Evolutionary conservation across 2,797 vertebrate species (phyloP).

Genomic region (Jordanella pulchra): DNA sequence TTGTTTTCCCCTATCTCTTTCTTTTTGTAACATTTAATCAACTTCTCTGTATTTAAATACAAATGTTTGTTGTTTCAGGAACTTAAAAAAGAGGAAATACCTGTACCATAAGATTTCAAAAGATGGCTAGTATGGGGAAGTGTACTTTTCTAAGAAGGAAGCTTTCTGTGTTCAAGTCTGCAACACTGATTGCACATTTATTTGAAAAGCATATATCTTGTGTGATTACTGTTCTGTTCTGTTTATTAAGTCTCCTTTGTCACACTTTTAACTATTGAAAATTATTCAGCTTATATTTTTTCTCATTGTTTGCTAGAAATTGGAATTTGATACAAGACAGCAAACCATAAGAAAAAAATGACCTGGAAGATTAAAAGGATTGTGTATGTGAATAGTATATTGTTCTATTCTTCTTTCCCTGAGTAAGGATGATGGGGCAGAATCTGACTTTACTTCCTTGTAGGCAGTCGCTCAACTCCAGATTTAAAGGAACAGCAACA

Average conservation of each 20-base stretch:
- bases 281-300: background rate
- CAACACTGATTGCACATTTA: conserved; percentile 11
- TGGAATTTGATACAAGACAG: background rate
- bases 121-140: conserved; percentile 44
- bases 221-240: background rate
- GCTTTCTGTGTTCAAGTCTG: background rate
- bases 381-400: background rate
- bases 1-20: background rate
- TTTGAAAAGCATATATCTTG: background rate
- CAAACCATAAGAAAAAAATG: background rate
- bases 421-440: conserved; percentile 77
- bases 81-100: conserved; percentile 60
- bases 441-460: conserved; percentile 58
- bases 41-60: background rate
- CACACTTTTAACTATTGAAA: conserved; percentile 1
- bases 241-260: background rate
- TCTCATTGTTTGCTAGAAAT: background rate
- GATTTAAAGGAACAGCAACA: conserved; percentile 68
- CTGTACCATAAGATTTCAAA: conserved; percentile 30
- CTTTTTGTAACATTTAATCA: background rate
- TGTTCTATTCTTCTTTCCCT: conserved; percentile 33
- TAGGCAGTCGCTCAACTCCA: conserved; percentile 53
- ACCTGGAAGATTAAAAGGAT: conserved; percentile 1
- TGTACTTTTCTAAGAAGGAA: conserved; percentile 33
- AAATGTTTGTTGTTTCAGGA: conserved; percentile 61